Evolutionary conservation across 2,888 invertebrate genomes (phyloP), one percentile per base, ranked within the genome.

Genomic region (Hirtodrosophila confusa): DNA sequence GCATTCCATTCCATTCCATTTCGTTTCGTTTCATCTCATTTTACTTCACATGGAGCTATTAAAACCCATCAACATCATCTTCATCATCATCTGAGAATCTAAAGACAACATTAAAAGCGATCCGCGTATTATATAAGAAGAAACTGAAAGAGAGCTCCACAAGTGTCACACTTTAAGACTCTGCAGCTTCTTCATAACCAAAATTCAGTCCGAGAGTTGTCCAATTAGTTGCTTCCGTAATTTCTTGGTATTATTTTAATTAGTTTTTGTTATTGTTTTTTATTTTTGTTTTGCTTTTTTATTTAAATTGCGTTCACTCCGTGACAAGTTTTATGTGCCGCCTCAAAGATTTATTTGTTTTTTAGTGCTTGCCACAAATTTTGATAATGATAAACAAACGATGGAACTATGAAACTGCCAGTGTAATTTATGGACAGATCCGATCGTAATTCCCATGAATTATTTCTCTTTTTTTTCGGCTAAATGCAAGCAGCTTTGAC

Each of bases 231-330:
- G 85, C 80, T 86, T 86, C 87, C 84, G 88, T 80, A 88, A 84
- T 80, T 86, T 88, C 87, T 86, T 88, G 68, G 83, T 83, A 86
- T 86, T 86, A 80, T 88, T 88, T 84, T 88, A 86, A 83, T 83
- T 83, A 71, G 70, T 57, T 73, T 74, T 69, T 66, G 9, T 33
- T 45, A 53, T 51, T 41, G 60, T 41, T 36, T 23, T 58, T 37
- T n/a, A 36, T 41, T 57, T 39, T 45, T 39, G 6, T 37, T 51
- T 57, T 39, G 40, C 8, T 53, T 49, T 63, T 62, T 56, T 69
- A 82, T 88, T 82, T 79, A 85, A 87, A 87, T 85, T 68, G 62
- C 67, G 69, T 29, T 61, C 49, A 53, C 43, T 45, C 44, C 53
- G 44, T 55, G 56, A 47, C 78, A 77, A 57, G 73, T 69, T 72